These are phyloP conservation scores for Pseudopleuronectes americanus DNA, from an alignment of 2,797 vertebrate species.

Conservation along the genomic window DNA sequence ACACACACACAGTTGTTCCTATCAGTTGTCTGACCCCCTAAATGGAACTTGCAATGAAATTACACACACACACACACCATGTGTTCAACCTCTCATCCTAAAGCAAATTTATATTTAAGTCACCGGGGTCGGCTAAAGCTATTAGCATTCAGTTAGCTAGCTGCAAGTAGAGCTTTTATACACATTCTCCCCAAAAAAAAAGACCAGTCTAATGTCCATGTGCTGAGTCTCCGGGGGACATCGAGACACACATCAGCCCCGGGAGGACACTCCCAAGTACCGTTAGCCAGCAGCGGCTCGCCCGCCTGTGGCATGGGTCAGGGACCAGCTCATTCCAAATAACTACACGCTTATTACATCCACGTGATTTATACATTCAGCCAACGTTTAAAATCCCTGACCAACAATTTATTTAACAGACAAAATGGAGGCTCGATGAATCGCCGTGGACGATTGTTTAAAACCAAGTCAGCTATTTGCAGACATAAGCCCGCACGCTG, in stretches of 20 bases:
- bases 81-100: neutral
- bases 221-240: neutral
- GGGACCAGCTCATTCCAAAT: neutral
- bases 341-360: fast-evolving
- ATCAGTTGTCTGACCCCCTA: too few relatives aligned
- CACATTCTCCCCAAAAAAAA: too few relatives aligned
- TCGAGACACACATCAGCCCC: neutral
- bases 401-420: slow-evolving; percentile 50
- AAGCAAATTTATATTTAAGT: neutral
- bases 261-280: slow-evolving; percentile 58
- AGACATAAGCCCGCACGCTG: neutral
- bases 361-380: neutral
- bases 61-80: neutral
- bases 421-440: slow-evolving; percentile 71
- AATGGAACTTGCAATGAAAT: neutral
- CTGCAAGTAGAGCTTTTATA: neutral
- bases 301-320: neutral
- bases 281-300: neutral
- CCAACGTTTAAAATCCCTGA: neutral
- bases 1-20: neutral
- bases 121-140: neutral
- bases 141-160: neutral
- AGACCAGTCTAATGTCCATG: neutral
- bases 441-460: neutral
- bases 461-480: neutral